Evolutionary conservation across 2,888 invertebrate species (phyloP).

Genomic region (Agonum fuliginosum): DNA sequence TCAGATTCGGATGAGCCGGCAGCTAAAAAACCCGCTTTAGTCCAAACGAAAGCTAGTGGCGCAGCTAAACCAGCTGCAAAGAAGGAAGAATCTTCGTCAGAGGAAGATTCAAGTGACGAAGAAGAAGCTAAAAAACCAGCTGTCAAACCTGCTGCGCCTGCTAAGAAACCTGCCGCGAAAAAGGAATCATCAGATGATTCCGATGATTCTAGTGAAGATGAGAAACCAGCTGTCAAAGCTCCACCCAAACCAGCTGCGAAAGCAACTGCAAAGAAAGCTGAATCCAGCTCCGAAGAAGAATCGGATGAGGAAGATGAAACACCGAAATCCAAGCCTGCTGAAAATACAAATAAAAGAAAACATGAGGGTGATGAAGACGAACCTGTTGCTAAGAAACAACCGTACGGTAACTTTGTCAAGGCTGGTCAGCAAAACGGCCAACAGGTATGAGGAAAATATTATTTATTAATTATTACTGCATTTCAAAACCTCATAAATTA

Average conservation of each 20-base stretch:
- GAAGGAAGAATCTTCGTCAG: slow-evolving; percentile 41
- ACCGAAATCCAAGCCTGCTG: slow-evolving; percentile 45
- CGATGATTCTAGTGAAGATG: slow-evolving; percentile 67
- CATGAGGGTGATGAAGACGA: slow-evolving; percentile 68
- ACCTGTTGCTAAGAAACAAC: slow-evolving; percentile 75
- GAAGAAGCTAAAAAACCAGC: slow-evolving; percentile 62
- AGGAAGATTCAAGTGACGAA: slow-evolving; percentile 67
- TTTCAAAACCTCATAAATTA: background rate
- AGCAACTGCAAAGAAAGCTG: slow-evolving; percentile 30
- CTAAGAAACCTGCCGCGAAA: slow-evolving; percentile 67
- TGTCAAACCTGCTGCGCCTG: slow-evolving; percentile 64
- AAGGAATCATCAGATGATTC: slow-evolving; percentile 70
- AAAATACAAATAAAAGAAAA: slow-evolving; percentile 71
- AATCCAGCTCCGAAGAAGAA: slow-evolving; percentile 64
- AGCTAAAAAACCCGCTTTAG: slow-evolving; percentile 64
- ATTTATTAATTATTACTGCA: slow-evolving; percentile 46
- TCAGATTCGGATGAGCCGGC: slow-evolving; percentile 66
- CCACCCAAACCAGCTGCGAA: slow-evolving; percentile 59
- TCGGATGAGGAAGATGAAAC: too few species aligned
- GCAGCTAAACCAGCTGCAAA: slow-evolving; percentile 65
- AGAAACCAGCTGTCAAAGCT: slow-evolving; percentile 56
- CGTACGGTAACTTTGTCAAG: slow-evolving; percentile 84
- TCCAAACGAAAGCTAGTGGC: slow-evolving; percentile 66
- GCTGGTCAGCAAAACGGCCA: slow-evolving; percentile 70
- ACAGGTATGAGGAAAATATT: slow-evolving; percentile 66